A percentile compares a stretch with the other conserved stretches of the same genome.
phyloP scores from a whole-genome alignment of 2,888 invertebrate genomes.

The Ennomos fuscantarius region DNA sequence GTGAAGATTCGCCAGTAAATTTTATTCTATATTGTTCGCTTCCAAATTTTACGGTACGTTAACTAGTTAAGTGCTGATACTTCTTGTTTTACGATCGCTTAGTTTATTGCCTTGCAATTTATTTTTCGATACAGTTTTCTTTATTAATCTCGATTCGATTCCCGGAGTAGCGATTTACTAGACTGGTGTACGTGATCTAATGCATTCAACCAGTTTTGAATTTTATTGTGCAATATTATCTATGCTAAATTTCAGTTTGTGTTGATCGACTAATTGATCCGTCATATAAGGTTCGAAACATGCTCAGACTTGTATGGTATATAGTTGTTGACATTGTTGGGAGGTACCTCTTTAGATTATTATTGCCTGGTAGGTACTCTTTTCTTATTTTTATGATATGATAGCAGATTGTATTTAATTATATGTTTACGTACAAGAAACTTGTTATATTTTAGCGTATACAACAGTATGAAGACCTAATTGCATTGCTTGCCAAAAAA shows the following conservation, averaged over 20 bases:
- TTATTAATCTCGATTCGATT: slow-evolving; percentile 28
- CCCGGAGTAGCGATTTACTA: slow-evolving; percentile 16
- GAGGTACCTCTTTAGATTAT: slow-evolving; percentile 22
- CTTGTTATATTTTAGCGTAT: too few species aligned
- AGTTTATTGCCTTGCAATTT: slow-evolving; percentile 37
- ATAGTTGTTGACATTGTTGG: slow-evolving; percentile 23
- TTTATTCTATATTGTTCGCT: slow-evolving; percentile 52
- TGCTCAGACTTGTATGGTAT: slow-evolving; percentile 30
- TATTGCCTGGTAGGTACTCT: slow-evolving; percentile 8
- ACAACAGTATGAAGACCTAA: too few species aligned
- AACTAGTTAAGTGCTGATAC: slow-evolving; percentile 49
- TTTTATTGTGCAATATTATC: slow-evolving; percentile 38
- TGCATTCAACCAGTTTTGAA: slow-evolving; percentile 15
- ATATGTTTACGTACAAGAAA: too few species aligned
- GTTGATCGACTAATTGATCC: slow-evolving; percentile 19
- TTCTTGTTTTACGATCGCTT: slow-evolving; percentile 49
- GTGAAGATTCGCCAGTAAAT: slow-evolving; percentile 41
- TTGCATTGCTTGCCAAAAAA: too few species aligned
- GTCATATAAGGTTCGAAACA: slow-evolving; percentile 17
- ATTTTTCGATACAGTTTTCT: slow-evolving; percentile 31
- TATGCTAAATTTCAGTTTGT: slow-evolving; percentile 30
- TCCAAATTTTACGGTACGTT: slow-evolving; percentile 53
- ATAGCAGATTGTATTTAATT: too few species aligned
- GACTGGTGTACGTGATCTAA: slow-evolving; percentile 37
- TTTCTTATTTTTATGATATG: slow-evolving; percentile 17